Conservation (phyloP, 1,140 invertebrate species). For the Pectinophora gossypiella region DNA sequence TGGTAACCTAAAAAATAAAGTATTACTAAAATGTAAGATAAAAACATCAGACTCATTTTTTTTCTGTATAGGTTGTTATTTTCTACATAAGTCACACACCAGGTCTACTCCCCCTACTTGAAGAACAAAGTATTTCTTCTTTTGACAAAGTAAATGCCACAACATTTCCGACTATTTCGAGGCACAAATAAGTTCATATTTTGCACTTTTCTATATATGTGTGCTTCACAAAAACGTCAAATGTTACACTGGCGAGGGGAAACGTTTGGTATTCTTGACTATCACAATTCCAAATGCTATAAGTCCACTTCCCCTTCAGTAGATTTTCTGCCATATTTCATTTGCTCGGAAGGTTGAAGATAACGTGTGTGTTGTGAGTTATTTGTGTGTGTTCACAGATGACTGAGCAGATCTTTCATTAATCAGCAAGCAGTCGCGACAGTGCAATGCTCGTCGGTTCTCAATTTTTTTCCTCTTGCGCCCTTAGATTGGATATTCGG, state of each 20-base stretch:
- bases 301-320: neutral
- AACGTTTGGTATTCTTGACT: constrained; percentile 66
- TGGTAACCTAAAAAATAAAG: too few species aligned
- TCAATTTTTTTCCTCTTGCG: constrained; percentile 69
- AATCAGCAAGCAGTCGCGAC: constrained; percentile 70
- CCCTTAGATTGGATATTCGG: constrained; percentile 69
- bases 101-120: too few species aligned
- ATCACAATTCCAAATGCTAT: constrained; percentile 7
- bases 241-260: constrained; percentile 70
- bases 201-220: constrained; percentile 62
- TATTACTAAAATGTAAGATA: too few species aligned
- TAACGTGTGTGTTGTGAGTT: constrained; percentile 5
- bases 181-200: too few species aligned
- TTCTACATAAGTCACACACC: too few species aligned
- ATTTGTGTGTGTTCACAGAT: constrained; percentile 46
- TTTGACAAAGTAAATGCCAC: too few species aligned
- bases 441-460: constrained; percentile 62
- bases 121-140: too few species aligned
- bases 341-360: too few species aligned
- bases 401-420: constrained; percentile 63
- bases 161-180: too few species aligned
- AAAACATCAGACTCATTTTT: too few species aligned
- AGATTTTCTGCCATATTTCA: constrained; percentile 18
- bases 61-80: too few species aligned
- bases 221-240: constrained; percentile 71